Conservation (phyloP, 2,797 vertebrate species). For the Telmatherina bonti region DNA sequence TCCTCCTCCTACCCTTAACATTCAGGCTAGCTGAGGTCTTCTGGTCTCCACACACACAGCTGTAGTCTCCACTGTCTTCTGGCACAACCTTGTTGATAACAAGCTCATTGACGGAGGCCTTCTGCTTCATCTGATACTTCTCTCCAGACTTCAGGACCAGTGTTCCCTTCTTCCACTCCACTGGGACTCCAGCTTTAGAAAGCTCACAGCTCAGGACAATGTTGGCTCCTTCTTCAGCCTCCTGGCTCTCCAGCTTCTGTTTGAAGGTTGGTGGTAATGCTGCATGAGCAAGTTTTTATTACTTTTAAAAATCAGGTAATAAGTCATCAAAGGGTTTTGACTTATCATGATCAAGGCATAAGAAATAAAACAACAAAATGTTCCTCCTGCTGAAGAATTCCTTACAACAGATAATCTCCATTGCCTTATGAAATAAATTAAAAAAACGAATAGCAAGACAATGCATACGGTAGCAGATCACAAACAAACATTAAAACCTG, state of each 20-base stretch:
- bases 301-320: conserved; percentile 23
- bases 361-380: neutral
- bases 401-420: neutral
- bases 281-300: conserved; percentile 70
- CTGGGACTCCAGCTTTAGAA: conserved; percentile 60
- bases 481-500: conserved; percentile 25
- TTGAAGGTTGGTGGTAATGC: conserved; percentile 82
- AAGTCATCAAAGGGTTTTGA: neutral
- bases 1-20: conserved; percentile 51
- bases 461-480: conserved; percentile 3
- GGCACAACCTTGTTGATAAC: conserved; percentile 66
- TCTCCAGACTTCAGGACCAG: conserved; percentile 76
- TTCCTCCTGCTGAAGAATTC: neutral
- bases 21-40: conserved; percentile 74
- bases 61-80: conserved; percentile 80
- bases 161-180: conserved; percentile 85
- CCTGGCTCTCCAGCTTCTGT: conserved; percentile 69
- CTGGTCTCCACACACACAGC: conserved; percentile 82
- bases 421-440: neutral
- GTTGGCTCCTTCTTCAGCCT: conserved; percentile 68
- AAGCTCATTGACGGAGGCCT: conserved; percentile 76
- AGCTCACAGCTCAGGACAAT: conserved; percentile 70
- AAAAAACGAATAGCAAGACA: conserved; percentile 12
- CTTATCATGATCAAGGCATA: neutral
- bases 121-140: conserved; percentile 82